Evolutionary conservation across 2,888 invertebrate species (phyloP).

Genomic region (Athalia rosae): DNA sequence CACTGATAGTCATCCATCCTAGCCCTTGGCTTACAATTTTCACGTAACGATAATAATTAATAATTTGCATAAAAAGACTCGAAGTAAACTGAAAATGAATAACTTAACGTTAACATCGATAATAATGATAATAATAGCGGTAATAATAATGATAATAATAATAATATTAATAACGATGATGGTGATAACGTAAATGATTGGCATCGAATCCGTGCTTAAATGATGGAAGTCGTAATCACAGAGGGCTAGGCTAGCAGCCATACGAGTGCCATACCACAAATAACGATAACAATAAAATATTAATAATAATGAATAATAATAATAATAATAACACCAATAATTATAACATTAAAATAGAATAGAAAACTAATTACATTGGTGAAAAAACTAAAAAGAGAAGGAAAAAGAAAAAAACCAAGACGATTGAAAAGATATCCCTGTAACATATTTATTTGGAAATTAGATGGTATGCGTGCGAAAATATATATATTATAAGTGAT

Average conservation of each 20-base stretch:
- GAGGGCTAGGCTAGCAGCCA: conserved; percentile 62
- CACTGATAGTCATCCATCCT: conserved; percentile 66
- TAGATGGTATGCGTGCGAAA: conserved; percentile 49
- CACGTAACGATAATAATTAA: conserved; percentile 13
- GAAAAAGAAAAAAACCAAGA: conserved; percentile 36
- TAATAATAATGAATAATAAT: conserved; percentile 54
- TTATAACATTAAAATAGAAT: conserved; percentile 7
- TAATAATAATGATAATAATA: not conserved
- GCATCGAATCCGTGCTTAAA: conserved; percentile 19
- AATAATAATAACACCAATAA: conserved; percentile 52
- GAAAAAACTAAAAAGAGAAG: conserved; percentile 50
- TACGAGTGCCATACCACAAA: conserved; percentile 71
- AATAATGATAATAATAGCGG: not conserved
- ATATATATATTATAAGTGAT: conserved; percentile 37
- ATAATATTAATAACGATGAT: conserved; percentile 1
- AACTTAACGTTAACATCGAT: not conserved
- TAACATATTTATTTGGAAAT: conserved; percentile 59
- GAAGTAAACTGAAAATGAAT: not conserved
- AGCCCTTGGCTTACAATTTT: conserved; percentile 57
- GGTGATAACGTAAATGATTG: not conserved
- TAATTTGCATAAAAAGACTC: not conserved
- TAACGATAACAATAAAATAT: conserved; percentile 55
- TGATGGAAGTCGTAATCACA: conserved; percentile 45
- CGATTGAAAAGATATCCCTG: conserved; percentile 47
- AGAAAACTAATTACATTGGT: conserved; percentile 45